Evolutionary conservation across 2,888 invertebrate species (phyloP).

Genomic region (Auanema sp.): DNA sequence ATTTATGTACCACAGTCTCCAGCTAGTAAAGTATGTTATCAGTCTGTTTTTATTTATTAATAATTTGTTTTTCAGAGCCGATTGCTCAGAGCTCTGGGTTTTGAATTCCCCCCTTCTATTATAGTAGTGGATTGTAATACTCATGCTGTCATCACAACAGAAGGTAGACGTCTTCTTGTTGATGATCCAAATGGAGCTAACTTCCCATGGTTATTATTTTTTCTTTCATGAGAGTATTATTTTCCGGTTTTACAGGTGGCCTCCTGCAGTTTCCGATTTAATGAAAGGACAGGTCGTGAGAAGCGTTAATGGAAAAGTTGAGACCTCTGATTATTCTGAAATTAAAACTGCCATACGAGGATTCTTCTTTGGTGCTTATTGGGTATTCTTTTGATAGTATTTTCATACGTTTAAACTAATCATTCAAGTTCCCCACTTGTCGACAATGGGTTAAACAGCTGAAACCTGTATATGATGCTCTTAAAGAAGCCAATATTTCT

Average conservation of each 20-base stretch:
- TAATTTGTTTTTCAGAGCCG: slow-evolving; percentile 27
- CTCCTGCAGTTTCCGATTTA: slow-evolving; percentile 23
- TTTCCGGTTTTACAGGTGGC: slow-evolving; percentile 28
- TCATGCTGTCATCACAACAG: slow-evolving; percentile 32
- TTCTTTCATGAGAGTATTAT: slow-evolving; percentile 1
- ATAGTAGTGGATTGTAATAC: slow-evolving; percentile 37
- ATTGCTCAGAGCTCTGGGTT: slow-evolving; percentile 33
- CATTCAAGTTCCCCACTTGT: slow-evolving; percentile 81
- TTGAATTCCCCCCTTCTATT: slow-evolving; percentile 38
- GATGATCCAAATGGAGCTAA: slow-evolving; percentile 39
- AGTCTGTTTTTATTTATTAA: neutral
- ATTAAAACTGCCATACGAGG: slow-evolving; percentile 71
- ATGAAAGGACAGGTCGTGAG: slow-evolving; percentile 23
- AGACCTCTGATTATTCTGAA: slow-evolving; percentile 19
- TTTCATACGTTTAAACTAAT: too few species aligned
- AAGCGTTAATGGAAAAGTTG: slow-evolving; percentile 15
- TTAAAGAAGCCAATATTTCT: slow-evolving; percentile 8
- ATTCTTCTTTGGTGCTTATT: slow-evolving; percentile 84
- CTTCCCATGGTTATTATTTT: slow-evolving; percentile 40
- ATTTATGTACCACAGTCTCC: slow-evolving; percentile 21
- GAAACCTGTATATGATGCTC: slow-evolving; percentile 75
- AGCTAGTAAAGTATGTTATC: slow-evolving; percentile 25
- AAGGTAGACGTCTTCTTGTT: slow-evolving; percentile 35
- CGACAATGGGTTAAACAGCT: slow-evolving; percentile 81
- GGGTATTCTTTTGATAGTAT: slow-evolving; percentile 71